Percentiles rank a stretch among this genome's conserved stretches.
These are phyloP conservation scores for Gymnoscopelus microlampas DNA, from an alignment of 2,797 vertebrate species.

Conservation along the genomic window DNA sequence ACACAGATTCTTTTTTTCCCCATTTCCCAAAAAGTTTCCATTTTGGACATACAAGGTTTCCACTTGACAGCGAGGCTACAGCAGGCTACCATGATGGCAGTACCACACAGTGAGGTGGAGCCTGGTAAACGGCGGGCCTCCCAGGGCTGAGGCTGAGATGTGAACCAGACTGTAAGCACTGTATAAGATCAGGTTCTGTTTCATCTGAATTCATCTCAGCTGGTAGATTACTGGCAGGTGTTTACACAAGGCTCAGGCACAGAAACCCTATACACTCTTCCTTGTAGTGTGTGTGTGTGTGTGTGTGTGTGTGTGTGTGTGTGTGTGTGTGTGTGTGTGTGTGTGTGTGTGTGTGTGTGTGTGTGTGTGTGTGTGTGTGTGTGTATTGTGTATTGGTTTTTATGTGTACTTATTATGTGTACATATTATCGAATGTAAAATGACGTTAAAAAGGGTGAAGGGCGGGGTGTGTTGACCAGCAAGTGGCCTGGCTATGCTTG, in stretches of 20 bases:
- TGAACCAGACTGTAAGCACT: slow-evolving; percentile 50
- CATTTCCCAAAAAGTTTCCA: no score
- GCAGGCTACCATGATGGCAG: no score
- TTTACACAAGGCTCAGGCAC: slow-evolving; percentile 64
- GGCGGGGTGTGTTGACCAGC: slow-evolving; percentile 31
- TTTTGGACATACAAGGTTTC: no score
- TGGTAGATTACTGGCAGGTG: slow-evolving; percentile 67
- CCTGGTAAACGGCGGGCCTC: slow-evolving; percentile 5
- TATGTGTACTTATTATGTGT: slow-evolving; percentile 24
- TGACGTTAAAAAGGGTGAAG: slow-evolving; percentile 59
- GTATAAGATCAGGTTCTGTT: slow-evolving; percentile 57
- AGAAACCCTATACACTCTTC: slow-evolving; percentile 41
- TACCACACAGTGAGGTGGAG: no score
- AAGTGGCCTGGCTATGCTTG: slow-evolving; percentile 58
- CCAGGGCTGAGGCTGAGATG: slow-evolving; percentile 51
- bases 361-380: slow-evolving; percentile 34
- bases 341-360: slow-evolving; percentile 42
- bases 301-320: slow-evolving; percentile 26
- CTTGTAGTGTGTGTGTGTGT: slow-evolving; percentile 16
- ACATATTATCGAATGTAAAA: slow-evolving; percentile 63
- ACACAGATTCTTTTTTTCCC: no score
- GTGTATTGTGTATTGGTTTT: slow-evolving; percentile 34
- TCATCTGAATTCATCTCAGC: slow-evolving; percentile 70
- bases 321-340: slow-evolving; percentile 36
- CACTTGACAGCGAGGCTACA: no score